Percentiles rank a stretch among this genome's conserved stretches.
Evolutionary conservation across 2,888 invertebrate genomes (phyloP).

Genomic region (Labia minor): DNA sequence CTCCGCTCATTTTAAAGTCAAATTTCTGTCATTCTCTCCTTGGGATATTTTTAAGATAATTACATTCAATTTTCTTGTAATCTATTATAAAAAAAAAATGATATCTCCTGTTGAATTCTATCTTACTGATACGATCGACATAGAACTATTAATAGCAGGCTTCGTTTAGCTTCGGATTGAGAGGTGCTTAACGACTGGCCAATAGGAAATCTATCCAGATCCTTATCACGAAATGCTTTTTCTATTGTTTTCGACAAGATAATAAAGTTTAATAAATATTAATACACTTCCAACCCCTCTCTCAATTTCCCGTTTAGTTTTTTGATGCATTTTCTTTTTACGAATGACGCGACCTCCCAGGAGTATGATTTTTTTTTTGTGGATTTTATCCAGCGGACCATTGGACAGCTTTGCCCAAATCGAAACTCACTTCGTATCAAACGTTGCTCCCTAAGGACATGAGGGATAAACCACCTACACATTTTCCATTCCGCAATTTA

Average conservation of each 20-base stretch:
- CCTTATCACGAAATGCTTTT: neutral
- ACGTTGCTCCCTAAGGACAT: neutral
- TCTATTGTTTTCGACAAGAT: neutral
- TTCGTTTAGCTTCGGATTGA: neutral
- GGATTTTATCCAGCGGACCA: neutral
- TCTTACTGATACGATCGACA: no score
- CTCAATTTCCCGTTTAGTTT: neutral
- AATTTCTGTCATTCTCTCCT: no score
- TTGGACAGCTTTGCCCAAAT: neutral
- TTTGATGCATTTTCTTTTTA: neutral
- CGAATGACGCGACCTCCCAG: neutral
- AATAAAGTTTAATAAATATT: neutral
- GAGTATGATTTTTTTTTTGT: neutral
- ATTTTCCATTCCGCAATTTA: no score
- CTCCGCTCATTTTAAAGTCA: no score
- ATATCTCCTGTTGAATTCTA: no score
- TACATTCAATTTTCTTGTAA: no score
- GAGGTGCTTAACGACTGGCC: neutral
- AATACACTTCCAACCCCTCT: neutral
- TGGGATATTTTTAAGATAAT: no score
- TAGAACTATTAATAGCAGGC: no score
- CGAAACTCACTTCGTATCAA: neutral
- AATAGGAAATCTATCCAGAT: neutral
- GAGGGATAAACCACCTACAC: neutral
- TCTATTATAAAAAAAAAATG: no score